Base-by-base conservation (phyloP, 2,113 vertebrate genomes). In the Myotis brandtii region DNA sequence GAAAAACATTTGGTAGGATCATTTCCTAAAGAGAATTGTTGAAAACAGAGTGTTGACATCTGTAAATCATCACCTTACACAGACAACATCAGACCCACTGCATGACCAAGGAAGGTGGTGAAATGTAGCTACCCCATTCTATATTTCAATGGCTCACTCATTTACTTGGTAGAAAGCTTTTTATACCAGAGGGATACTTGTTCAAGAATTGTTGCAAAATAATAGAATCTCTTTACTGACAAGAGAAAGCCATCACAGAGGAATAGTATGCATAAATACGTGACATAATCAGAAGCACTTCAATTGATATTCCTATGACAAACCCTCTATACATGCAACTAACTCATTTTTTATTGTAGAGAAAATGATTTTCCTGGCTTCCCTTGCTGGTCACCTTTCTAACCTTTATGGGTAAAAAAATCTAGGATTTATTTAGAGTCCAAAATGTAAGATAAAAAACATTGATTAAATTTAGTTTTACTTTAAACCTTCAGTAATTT, bases 381-480 rank as follows among this genome's bases (percentile, higher is more conserved):
- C 23, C 2, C 37, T 86, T 89, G 43, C 13, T 62, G 30, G 75
- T 72, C 52, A 69, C 5, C 4, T 5, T 86, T 7, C 37, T 83
- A 59, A 46, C 2, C 5, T 56, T 59, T 90, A 67, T 79, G 0
- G 23, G 79, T 56, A 72, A 86, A 89, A 89, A 89, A 94, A 77
- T 5, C 9, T 52, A 90, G 3, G 4, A 77, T 72, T 86, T 59
- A 84, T 32, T 21, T 67, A 30, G 46, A 66, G 20, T 93, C 4
- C 7, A 83, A 66, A 76, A 86, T 77, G 64, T 76, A 86, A 86
- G 43, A 50, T 66, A 34, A 80, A 84, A 93, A 46, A 6, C 13
- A 85, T n/a, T 86, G 5, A 59, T 64, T 86, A 90, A 77, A 72
- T 85, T 90, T 86, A 82, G 9, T 20, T 87, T 89, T 90, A 69